phyloP scores from a whole-genome alignment of 2,888 invertebrate genomes.

The Lasioglossum malachurum region DNA sequence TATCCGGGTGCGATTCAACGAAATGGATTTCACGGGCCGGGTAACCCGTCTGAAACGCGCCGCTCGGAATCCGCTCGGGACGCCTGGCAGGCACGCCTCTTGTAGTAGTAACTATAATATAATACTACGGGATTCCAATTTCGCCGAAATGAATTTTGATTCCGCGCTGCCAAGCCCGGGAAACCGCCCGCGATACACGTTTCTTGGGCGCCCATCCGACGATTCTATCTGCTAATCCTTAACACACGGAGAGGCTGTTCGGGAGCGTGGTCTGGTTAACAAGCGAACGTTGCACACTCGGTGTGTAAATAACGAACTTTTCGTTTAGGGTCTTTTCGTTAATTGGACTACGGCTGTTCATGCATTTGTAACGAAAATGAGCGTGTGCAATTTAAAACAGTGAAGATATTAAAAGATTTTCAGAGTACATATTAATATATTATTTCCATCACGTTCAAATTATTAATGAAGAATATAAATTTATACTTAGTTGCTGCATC shows the following conservation, averaged over 20 bases:
- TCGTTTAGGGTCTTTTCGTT: neutral
- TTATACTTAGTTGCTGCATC: too few species aligned
- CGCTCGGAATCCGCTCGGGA: conserved; percentile 3
- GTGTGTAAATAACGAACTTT: neutral
- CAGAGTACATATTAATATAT: too few species aligned
- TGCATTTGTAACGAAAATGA: too few species aligned
- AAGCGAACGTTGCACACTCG: neutral
- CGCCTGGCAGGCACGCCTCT: neutral
- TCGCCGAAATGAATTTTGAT: conserved; percentile 44
- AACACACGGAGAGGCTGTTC: neutral
- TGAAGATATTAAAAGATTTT: too few species aligned
- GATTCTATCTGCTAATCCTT: neutral
- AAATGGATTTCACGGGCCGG: conserved; percentile 27
- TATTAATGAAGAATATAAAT: too few species aligned
- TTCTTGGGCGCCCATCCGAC: conserved; percentile 18
- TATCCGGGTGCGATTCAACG: conserved; percentile 38
- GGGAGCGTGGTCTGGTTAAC: too few species aligned
- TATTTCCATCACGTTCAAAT: too few species aligned
- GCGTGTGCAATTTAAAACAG: too few species aligned
- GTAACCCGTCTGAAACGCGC: neutral
- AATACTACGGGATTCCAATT: conserved; percentile 41
- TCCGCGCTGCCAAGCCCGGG: conserved; percentile 24
- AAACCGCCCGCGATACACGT: conserved; percentile 17
- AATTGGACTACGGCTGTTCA: too few species aligned
- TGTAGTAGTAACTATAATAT: conserved; percentile 3